Conservation (phyloP, 2,113 vertebrate genomes). For the Tragelaphus strepsiceros region DNA sequence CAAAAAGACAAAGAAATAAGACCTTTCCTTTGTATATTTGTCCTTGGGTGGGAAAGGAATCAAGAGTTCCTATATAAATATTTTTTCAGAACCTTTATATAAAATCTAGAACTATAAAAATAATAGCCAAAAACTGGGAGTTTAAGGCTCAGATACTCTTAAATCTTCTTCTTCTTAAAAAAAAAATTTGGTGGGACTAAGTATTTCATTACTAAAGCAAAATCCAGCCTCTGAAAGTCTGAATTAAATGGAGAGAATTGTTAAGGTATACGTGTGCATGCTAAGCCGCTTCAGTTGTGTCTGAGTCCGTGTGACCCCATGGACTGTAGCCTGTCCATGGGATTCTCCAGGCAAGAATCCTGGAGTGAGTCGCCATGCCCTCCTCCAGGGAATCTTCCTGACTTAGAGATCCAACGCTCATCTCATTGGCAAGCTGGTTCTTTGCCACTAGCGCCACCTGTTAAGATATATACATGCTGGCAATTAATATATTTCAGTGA, state of each 20-base stretch:
- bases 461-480: neutral
- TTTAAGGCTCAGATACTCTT: neutral
- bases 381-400: neutral
- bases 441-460: neutral
- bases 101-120: constrained; percentile 35
- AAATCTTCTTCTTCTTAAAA: neutral
- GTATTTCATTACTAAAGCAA: neutral
- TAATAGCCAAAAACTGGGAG: neutral
- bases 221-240: neutral
- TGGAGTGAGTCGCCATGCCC: neutral
- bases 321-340: neutral
- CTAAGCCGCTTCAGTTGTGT: neutral
- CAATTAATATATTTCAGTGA: neutral
- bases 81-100: neutral
- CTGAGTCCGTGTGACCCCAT: neutral
- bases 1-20: neutral
- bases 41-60: neutral
- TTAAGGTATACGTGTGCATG: neutral
- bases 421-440: neutral
- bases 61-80: neutral
- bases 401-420: neutral
- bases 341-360: neutral
- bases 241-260: neutral
- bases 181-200: neutral
- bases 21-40: neutral